Conservation (phyloP, 2,113 vertebrate species). For the Promerops cafer region DNA sequence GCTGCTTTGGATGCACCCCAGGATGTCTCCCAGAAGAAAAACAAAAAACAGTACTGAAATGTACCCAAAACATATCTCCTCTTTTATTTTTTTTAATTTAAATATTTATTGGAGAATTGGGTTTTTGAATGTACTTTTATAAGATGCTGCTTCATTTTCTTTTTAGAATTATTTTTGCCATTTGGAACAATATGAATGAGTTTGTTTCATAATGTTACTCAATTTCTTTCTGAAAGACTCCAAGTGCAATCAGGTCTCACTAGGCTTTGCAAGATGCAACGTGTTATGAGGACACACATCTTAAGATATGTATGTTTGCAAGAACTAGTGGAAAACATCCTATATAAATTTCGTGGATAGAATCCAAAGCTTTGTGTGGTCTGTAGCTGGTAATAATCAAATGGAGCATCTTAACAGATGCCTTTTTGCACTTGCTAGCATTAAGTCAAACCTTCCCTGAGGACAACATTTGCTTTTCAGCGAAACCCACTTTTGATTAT, state of each 20-base stretch:
- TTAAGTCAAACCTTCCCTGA: not conserved
- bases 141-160: not conserved
- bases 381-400: not conserved
- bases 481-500: not conserved
- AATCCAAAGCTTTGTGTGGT: not conserved
- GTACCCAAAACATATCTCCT: fast-evolving
- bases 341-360: not conserved
- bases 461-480: not conserved
- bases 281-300: not conserved
- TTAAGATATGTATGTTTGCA: not conserved
- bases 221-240: not conserved
- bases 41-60: not conserved
- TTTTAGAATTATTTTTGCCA: not conserved
- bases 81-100: not conserved
- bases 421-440: not conserved
- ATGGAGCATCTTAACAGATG: not conserved
- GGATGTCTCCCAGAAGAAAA: not conserved
- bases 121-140: not conserved
- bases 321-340: not conserved
- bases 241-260: not conserved
- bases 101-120: not conserved
- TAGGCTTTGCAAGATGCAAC: not conserved
- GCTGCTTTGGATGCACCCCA: not conserved
- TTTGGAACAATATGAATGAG: not conserved
- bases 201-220: not conserved